These are phyloP conservation scores for Phalacrocorax pelagicus DNA, from an alignment of 2,113 vertebrate species.

Conservation along the genomic window DNA sequence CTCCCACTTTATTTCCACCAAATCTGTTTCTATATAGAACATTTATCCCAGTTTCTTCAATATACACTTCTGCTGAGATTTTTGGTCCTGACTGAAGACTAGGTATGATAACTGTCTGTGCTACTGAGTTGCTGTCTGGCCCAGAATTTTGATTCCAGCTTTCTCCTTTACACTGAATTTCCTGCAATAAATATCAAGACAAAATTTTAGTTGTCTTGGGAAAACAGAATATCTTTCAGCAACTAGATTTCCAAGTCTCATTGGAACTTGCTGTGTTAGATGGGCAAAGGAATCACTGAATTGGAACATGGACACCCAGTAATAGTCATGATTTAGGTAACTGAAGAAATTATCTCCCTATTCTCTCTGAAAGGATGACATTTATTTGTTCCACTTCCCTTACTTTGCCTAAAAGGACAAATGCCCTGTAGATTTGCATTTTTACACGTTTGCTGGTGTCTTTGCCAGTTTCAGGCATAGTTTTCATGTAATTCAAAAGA, in stretches of 20 bases:
- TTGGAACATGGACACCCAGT: not conserved
- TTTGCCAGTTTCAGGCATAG: not conserved
- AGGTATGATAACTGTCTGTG: not conserved
- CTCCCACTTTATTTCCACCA: not conserved
- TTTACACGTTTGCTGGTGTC: not conserved
- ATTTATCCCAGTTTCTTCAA: not conserved
- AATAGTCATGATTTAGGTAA: not conserved
- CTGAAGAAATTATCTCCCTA: not conserved
- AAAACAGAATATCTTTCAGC: not conserved
- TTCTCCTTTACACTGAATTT: not conserved
- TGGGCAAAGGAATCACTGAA: not conserved
- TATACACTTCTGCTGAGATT: not conserved
- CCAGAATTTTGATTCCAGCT: not conserved
- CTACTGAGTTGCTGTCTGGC: not conserved
- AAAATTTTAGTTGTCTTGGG: not conserved
- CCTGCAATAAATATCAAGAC: not conserved
- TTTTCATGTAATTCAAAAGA: not conserved
- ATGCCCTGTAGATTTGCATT: not conserved
- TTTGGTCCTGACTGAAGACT: not conserved
- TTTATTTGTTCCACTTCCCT: not conserved
- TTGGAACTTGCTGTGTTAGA: not conserved
- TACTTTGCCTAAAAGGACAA: not conserved
- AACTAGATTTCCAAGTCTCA: not conserved
- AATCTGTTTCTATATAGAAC: not conserved
- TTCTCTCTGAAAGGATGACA: not conserved